Percentiles rank a stretch among this genome's conserved stretches.
Conservation (phyloP, 2,888 invertebrate genomes). For the Alsophila aescularia region DNA sequence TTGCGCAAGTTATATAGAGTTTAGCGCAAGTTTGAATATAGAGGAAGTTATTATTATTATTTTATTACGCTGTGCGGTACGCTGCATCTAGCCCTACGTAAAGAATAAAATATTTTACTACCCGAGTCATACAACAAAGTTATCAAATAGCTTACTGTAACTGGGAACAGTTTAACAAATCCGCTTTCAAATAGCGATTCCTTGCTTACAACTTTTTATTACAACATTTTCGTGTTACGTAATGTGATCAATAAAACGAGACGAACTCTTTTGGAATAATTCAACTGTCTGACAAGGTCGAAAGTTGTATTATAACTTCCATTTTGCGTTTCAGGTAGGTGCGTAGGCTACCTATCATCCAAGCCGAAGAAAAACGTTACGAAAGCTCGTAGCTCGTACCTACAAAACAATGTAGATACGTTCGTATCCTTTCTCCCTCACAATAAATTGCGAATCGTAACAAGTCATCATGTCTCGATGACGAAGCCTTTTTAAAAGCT, state of each 20-base stretch:
- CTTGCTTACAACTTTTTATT: conserved; percentile 17
- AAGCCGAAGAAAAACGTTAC: background rate
- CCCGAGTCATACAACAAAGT: conserved; percentile 24
- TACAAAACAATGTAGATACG: no score
- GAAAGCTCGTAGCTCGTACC: background rate
- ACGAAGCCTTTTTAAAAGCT: conserved; percentile 3
- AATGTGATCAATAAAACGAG: conserved; percentile 9
- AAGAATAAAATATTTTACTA: conserved; percentile 31
- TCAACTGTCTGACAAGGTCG: conserved; percentile 3
- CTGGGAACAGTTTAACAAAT: conserved; percentile 11
- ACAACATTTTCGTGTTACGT: conserved; percentile 8
- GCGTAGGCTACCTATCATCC: background rate
- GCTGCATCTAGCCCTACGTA: background rate
- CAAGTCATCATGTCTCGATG: conserved; percentile 12
- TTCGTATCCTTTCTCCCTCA: background rate
- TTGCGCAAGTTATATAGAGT: conserved; percentile 16
- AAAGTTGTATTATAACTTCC: background rate
- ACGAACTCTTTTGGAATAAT: conserved; percentile 2
- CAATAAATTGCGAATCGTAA: background rate
- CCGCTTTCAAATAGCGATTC: conserved; percentile 4
- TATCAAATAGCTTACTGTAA: conserved; percentile 12
- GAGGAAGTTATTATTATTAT: background rate
- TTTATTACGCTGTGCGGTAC: background rate
- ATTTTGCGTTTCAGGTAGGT: no score
- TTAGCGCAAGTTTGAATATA: conserved; percentile 6